Percentiles rank a stretch among this genome's conserved stretches.
These are phyloP conservation scores for Manacus vitellinus DNA, from an alignment of 2,113 vertebrate genomes.

Conservation along the genomic window DNA sequence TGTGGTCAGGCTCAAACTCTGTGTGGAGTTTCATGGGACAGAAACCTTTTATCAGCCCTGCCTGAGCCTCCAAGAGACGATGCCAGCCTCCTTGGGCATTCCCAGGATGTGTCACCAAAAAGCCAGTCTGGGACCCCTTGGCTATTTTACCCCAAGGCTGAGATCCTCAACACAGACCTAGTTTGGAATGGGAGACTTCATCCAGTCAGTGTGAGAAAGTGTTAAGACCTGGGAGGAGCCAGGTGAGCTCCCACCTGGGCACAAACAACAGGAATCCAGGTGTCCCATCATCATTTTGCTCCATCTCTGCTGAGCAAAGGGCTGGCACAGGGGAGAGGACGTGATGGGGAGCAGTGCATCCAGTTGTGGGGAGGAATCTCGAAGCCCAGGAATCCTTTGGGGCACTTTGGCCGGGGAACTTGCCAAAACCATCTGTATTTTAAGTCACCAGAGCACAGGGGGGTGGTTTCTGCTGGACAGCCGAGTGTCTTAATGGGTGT, in stretches of 20 bases:
- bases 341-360: not conserved
- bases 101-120: not conserved
- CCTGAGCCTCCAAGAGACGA: not conserved
- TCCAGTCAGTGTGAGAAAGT: not conserved
- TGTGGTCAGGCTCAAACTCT: not conserved
- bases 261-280: not conserved
- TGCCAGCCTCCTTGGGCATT: not conserved
- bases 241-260: not conserved
- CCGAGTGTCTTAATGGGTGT: not conserved
- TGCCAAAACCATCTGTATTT: not conserved
- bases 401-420: not conserved
- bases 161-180: not conserved
- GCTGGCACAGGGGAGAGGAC: not conserved
- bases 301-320: not conserved
- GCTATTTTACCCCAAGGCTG: not conserved
- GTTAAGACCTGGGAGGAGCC: not conserved
- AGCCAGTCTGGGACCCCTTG: not conserved
- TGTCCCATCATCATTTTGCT: not conserved
- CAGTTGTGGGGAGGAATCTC: not conserved
- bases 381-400: not conserved
- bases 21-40: not conserved
- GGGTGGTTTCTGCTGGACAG: not conserved
- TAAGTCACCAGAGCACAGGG: fast-evolving
- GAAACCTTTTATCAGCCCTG: not conserved
- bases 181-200: not conserved